Conservation (phyloP, 2,888 invertebrate genomes). For the Acanthopleura granulata region DNA sequence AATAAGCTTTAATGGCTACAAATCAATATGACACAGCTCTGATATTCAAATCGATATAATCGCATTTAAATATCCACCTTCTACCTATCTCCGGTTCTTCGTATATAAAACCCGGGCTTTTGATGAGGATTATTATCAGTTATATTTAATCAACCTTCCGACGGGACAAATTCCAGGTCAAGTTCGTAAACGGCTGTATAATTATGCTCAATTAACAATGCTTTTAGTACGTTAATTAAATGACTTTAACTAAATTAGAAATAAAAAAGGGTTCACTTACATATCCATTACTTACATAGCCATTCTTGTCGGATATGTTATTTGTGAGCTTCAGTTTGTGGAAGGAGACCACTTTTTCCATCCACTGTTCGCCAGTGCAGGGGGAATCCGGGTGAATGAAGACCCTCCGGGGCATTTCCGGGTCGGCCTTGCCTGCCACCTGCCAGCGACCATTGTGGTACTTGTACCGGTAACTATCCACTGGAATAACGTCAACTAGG, state of each 20-base stretch:
- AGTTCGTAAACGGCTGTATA: too few relatives aligned
- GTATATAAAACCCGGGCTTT: too few relatives aligned
- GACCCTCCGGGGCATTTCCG: constrained; percentile 98
- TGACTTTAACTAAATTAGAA: background rate
- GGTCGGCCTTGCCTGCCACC: constrained; percentile 99
- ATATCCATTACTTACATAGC: constrained; percentile 88
- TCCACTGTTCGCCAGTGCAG: constrained; percentile 98
- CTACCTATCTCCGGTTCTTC: too few relatives aligned
- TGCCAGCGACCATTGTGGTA: constrained; percentile 70
- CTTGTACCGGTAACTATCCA: constrained; percentile 88
- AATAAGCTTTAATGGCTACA: too few relatives aligned
- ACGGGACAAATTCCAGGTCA: too few relatives aligned
- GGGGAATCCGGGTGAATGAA: constrained; percentile 98
- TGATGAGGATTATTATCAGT: too few relatives aligned
- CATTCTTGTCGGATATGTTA: constrained; percentile 99
- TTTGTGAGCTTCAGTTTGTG: constrained; percentile 98
- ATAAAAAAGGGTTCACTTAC: background rate
- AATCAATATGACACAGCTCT: too few relatives aligned
- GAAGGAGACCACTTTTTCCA: constrained; percentile 99
- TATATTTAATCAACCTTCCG: too few relatives aligned
- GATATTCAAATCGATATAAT: too few relatives aligned
- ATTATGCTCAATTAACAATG: too few relatives aligned
- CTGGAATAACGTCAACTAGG: constrained; percentile 97
- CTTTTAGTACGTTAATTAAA: background rate
- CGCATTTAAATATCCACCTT: too few relatives aligned